Base-by-base conservation (phyloP, 2,113 vertebrate species). In the Chaenocephalus aceratus region DNA sequence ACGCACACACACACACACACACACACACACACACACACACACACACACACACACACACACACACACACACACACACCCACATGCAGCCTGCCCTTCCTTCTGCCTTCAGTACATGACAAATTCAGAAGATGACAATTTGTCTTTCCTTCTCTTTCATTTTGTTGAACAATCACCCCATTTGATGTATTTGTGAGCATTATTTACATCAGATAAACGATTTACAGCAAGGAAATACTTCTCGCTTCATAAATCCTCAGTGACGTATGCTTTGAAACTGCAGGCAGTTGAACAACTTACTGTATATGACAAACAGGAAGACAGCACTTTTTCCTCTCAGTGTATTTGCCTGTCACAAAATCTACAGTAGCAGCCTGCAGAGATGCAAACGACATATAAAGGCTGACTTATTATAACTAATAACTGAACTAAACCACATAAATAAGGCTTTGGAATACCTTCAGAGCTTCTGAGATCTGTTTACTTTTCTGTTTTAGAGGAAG, bases 271-370 rank as follows among this genome's bases (percentile, higher is more conserved):
- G 82, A 79, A 81, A 89, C 74, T 74, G 72, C 53, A 62, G 65
- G 63, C 61, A 13, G 68, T 87, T 86, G 87, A 84, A 57, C 81
- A 91, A 91, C 70, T 75, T 30, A 2, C 54, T 65, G 5, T 66
- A 64, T 86, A 41, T 82, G 84, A 91, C 87, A 80, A 89, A 89
- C 88, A 89, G 87, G 85, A 90, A 89, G 77, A 63, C 34, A 66
- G 62, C 49, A 77, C 77, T 85, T 90, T 86, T 77, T 78, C 67
- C 61, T 84, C 57, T 84, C 14, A 36, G 49, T 75, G 10, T 83
- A 80, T 89, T 74, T 79, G 68, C 59, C 61, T 77, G 83, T 83
- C 88, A 80, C 12, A 66, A 67, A 73, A 7, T 70, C 53, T 62
- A 76, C 56, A 67, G 36, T 65, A 46, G 51, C 56, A 65, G 46